phyloP scores from a whole-genome alignment of 2,888 invertebrate genomes.

The Dione juno region DNA sequence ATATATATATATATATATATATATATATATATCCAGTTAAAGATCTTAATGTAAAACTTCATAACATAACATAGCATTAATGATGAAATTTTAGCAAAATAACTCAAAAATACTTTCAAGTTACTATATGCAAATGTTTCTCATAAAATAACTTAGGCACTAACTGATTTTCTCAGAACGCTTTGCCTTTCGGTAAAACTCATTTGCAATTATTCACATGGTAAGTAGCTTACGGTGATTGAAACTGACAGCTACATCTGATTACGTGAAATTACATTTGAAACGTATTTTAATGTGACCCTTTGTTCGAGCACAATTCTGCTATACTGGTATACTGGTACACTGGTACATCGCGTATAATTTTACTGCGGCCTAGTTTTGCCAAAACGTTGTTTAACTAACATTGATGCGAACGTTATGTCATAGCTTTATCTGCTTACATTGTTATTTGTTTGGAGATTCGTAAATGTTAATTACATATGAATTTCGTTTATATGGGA shows the following conservation, averaged over 20 bases:
- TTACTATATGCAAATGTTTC: slow-evolving; percentile 38
- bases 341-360: too few relatives aligned
- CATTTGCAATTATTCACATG: slow-evolving; percentile 55
- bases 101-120: background rate
- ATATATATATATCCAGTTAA: too few relatives aligned
- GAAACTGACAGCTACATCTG: slow-evolving; percentile 53
- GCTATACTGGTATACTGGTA: slow-evolving; percentile 8
- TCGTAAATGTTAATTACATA: slow-evolving; percentile 7
- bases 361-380: slow-evolving; percentile 14
- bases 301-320: slow-evolving; percentile 34
- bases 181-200: slow-evolving; percentile 49
- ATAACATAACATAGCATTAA: background rate
- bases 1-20: too few relatives aligned
- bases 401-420: slow-evolving; percentile 9
- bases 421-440: slow-evolving; percentile 13
- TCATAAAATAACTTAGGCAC: slow-evolving; percentile 37
- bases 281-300: slow-evolving; percentile 52
- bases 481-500: slow-evolving; percentile 1
- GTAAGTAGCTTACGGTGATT: slow-evolving; percentile 53
- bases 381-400: slow-evolving; percentile 18
- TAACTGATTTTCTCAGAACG: slow-evolving; percentile 38
- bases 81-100: background rate
- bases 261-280: slow-evolving; percentile 57
- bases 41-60: background rate
- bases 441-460: background rate